Percentiles rank a stretch among this genome's conserved stretches.
Evolutionary conservation across 2,888 invertebrate species (phyloP).

Genomic region (Xestobium rufovillosum): DNA sequence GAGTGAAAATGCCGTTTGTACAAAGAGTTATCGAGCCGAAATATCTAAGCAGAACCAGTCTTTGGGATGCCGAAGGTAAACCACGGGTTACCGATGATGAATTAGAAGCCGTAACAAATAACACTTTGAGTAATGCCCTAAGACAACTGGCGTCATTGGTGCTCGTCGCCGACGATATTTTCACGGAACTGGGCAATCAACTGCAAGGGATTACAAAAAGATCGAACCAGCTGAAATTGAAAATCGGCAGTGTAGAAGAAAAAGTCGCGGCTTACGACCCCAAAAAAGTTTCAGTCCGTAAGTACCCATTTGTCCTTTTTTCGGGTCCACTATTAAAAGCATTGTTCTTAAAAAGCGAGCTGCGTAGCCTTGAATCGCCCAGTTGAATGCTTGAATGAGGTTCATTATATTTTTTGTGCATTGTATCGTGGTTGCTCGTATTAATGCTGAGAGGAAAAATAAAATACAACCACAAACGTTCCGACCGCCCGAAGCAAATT

Average conservation of each 20-base stretch:
- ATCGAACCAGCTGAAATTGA: slow-evolving; percentile 60
- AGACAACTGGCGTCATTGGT: slow-evolving; percentile 80
- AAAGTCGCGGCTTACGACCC: slow-evolving; percentile 71
- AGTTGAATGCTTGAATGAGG: too few species aligned
- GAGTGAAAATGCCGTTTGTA: slow-evolving; percentile 78
- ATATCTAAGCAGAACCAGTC: slow-evolving; percentile 62
- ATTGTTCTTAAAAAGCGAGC: too few species aligned
- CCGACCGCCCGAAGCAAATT: too few species aligned
- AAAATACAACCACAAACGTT: too few species aligned
- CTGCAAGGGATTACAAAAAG: slow-evolving; percentile 67
- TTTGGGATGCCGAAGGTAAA: slow-evolving; percentile 53
- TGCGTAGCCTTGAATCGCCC: too few species aligned
- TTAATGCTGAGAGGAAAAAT: too few species aligned
- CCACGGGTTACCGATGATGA: slow-evolving; percentile 63
- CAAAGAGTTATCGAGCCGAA: slow-evolving; percentile 77
- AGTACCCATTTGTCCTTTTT: slow-evolving; percentile 60
- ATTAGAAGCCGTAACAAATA: slow-evolving; percentile 80
- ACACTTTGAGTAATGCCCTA: slow-evolving; percentile 75
- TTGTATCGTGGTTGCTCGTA: slow-evolving; percentile 14
- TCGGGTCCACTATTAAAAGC: too few species aligned
- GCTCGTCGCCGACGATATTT: slow-evolving; percentile 77
- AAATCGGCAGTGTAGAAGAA: slow-evolving; percentile 63
- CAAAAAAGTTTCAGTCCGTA: slow-evolving; percentile 88
- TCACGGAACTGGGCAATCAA: slow-evolving; percentile 70
- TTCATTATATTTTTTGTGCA: too few species aligned